Conservation (phyloP, 2,888 invertebrate species). For the Liodrosophila aerea region DNA sequence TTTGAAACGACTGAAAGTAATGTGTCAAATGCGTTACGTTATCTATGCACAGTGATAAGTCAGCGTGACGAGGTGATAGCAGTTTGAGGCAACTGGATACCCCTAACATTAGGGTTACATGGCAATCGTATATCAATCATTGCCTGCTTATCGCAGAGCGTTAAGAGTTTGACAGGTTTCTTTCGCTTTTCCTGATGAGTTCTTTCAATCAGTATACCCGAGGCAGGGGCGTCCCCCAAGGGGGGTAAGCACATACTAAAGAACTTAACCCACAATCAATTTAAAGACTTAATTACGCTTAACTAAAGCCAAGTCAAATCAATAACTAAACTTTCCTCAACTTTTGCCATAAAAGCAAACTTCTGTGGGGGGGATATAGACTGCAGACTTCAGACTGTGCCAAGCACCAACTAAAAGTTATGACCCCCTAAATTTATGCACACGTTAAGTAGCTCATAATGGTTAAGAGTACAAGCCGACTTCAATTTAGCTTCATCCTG, state of each 20-base stretch:
- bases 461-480: constrained; percentile 39
- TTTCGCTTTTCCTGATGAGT: constrained; percentile 8
- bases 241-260: background rate
- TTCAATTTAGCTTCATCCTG: constrained; percentile 7
- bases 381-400: constrained; percentile 43
- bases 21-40: constrained; percentile 3
- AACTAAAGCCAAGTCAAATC: constrained; percentile 1
- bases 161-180: constrained; percentile 15
- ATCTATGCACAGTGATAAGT: constrained; percentile 9
- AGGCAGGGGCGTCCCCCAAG: constrained; percentile 1
- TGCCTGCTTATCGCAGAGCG: constrained; percentile 21
- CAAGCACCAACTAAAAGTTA: constrained; percentile 59
- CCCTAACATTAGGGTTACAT: constrained; percentile 11
- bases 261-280: no score
- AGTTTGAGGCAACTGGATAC: constrained; percentile 4
- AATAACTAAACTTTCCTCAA: constrained; percentile 15
- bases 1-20: constrained; percentile 5
- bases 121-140: constrained; percentile 45
- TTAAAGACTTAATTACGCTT: constrained; percentile 14
- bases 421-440: constrained; percentile 56
- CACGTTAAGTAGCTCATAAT: constrained; percentile 60
- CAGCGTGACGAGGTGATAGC: constrained; percentile 14
- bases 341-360: constrained; percentile 36
- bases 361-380: no score
- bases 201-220: constrained; percentile 7